Percentiles rank a stretch among this genome's conserved stretches.
Evolutionary conservation across 2,797 vertebrate genomes (phyloP).

Genomic region (Myotis pilosus): DNA sequence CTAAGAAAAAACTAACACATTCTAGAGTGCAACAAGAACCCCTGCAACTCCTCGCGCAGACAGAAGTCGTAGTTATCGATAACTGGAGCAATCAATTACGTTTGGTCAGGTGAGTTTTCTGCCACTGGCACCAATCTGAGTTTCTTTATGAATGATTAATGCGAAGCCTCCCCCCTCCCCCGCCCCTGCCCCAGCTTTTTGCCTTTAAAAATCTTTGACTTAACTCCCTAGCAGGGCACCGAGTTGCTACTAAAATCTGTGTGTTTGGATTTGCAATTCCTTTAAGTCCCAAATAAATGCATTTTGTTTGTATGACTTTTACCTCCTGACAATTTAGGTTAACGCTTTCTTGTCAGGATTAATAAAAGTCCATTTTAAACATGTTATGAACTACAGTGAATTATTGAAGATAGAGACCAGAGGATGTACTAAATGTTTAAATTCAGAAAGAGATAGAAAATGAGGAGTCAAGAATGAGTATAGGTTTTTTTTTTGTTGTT

Average conservation of each 20-base stretch:
- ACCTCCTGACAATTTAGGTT: neutral
- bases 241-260: neutral
- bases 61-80: neutral
- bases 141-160: neutral
- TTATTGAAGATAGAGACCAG: neutral
- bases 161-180: too few relatives aligned
- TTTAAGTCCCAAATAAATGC: neutral
- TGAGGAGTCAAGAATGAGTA: neutral
- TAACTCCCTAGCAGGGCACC: neutral
- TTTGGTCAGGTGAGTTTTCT: neutral
- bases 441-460: neutral
- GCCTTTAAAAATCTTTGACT: neutral
- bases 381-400: too few relatives aligned
- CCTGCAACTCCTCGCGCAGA: neutral
- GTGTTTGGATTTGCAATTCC: too few relatives aligned
- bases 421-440: neutral
- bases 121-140: neutral
- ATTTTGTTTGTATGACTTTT: neutral
- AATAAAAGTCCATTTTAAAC: neutral
- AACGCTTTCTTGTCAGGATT: neutral
- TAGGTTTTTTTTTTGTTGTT: neutral
- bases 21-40: neutral
- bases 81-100: neutral
- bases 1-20: neutral
- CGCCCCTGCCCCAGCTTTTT: fast-evolving